Conservation (phyloP, 2,888 invertebrate species). For the Drosophila incognita region DNA sequence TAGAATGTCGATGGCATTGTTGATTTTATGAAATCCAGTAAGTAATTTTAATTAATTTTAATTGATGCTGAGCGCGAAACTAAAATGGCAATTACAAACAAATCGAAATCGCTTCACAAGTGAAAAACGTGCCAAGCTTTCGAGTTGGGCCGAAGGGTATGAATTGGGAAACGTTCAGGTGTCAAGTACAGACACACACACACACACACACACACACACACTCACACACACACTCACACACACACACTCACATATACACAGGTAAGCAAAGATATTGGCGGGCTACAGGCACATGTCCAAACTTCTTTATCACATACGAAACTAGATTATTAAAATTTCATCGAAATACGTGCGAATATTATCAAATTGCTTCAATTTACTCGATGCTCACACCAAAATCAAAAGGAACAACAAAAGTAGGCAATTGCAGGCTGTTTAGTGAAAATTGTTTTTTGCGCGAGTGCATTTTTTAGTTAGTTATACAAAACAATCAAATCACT, state of each 20-base stretch:
- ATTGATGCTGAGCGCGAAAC: constrained; percentile 36
- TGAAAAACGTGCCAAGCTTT: constrained; percentile 26
- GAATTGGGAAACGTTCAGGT: constrained; percentile 25
- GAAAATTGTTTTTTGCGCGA: not conserved
- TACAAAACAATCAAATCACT: not conserved
- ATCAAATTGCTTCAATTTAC: constrained; percentile 39
- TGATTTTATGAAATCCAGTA: constrained; percentile 33
- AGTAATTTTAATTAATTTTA: constrained; percentile 74
- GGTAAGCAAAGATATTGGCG: constrained; percentile 8
- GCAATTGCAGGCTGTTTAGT: not conserved
- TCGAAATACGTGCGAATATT: constrained; percentile 68
- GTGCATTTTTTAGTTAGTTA: not conserved
- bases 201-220: not conserved
- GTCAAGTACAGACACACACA: constrained; percentile 14
- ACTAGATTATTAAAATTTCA: constrained; percentile 71
- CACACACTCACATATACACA: constrained; percentile 15
- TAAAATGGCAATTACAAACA: constrained; percentile 65
- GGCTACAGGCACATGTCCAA: constrained; percentile 48
- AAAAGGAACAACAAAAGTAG: not conserved
- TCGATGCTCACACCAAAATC: not conserved
- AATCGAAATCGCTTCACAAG: constrained; percentile 44
- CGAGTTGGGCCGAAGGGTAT: not conserved
- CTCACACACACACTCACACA: not conserved
- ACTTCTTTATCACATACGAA: constrained; percentile 63
- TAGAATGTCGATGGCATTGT: constrained; percentile 30